Evolutionary conservation across 2,113 vertebrate species (phyloP), one percentile per base, ranked within the genome.

Genomic region (Chamaetylas fuelleborni): DNA sequence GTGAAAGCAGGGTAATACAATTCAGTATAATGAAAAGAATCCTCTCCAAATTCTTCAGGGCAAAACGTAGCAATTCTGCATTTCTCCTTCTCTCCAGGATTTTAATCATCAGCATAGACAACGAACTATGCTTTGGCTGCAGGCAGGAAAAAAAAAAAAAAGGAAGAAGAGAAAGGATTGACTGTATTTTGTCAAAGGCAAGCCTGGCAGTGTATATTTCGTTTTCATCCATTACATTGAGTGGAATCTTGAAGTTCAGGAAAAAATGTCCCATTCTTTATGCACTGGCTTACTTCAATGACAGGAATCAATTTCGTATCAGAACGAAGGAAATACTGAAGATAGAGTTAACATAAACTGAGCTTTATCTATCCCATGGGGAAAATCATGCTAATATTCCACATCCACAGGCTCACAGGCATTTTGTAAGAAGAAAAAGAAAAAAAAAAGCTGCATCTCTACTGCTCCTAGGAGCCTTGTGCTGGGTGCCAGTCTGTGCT

Each of bases 221-320:
- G 53, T 29, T 83, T 95, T 95, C 69, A 94, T 70, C 80, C 72
- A 66, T 93, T 88, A 81, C 45, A 81, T 33, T 74, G 45, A 88
- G 81, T 1, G 4, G 77, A 54, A 89, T 71, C 72, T 67, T 2
- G 1, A 86, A 69, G 56, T 56, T 62, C 40, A 73, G 77, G 67
- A 48, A 85, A 73, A 72, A 74, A 66, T 3, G 12, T 64, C 26
- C 72, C 45, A 51, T 90, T 92, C 67, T 92, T 93, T 71, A 91
- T 26, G 31, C 43, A 62, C 61, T 38, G 33, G 5, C 34, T 81
- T 87, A 56, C 69, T 67, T 33, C 3, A 0, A 29, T 81, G 88
- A 64, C 89, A 91, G 81, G 38, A 91, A 87, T 80, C 79, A 51
- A n/a, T 81, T 91, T 54, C 0, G 0, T 45, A 36, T 33, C 17